These are phyloP conservation scores for Eretmochelys imbricata DNA, from an alignment of 2,113 vertebrate genomes.

Conservation along the genomic window DNA sequence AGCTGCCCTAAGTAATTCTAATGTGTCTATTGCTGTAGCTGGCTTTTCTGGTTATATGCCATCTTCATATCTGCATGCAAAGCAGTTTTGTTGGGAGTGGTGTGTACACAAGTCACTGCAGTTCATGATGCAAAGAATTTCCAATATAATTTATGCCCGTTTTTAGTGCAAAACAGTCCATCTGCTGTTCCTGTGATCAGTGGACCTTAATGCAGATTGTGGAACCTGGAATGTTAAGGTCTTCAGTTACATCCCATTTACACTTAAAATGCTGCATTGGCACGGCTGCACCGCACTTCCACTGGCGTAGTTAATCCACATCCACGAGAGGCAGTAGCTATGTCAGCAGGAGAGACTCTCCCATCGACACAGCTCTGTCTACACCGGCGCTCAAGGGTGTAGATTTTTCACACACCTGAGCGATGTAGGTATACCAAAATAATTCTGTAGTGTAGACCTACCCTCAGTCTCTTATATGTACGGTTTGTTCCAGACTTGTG, in stretches of 20 bases:
- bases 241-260: neutral
- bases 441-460: neutral
- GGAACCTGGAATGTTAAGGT: neutral
- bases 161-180: neutral
- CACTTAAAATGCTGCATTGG: neutral
- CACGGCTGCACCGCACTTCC: too few species aligned
- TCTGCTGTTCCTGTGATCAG: neutral
- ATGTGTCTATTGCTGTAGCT: neutral
- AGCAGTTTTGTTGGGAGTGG: neutral
- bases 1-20: neutral
- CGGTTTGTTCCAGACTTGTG: neutral
- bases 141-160: neutral
- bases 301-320: neutral
- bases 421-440: neutral
- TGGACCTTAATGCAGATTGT: neutral
- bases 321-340: neutral
- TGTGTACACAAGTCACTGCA: neutral
- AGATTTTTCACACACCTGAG: too few species aligned
- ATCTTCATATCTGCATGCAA: neutral
- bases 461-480: neutral
- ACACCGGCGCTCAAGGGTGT: neutral
- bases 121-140: neutral
- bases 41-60: neutral
- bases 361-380: too few species aligned
- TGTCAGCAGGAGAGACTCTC: neutral